Evolutionary conservation across 2,888 invertebrate genomes (phyloP), one percentile per base, ranked within the genome.

Genomic region (Eupithecia dodoneata): DNA sequence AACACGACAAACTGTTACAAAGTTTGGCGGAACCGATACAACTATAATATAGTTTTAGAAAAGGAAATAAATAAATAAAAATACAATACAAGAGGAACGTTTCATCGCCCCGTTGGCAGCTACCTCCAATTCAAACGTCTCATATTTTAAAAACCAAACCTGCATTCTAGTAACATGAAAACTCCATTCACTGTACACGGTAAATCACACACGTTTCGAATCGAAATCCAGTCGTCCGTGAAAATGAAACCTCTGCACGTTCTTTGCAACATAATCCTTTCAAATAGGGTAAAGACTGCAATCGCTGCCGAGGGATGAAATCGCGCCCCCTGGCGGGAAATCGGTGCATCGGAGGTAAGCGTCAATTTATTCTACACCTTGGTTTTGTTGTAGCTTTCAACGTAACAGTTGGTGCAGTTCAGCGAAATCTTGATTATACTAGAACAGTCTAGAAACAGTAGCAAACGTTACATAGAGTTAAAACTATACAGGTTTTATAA

Each of bases 231-330:
- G 47, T 47, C 44, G 18, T 47, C 47, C 15, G n/a, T 44, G 70
- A 47, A 70, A 70, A 47, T 12, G 70, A 69, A 47, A 69, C 67
- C 67, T 45, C 44, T 69, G 67, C n/a, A n/a, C 70, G 45, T 47
- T 49, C 45, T 42, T 66, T 66, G 47, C 70, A 47, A 70, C 70
- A 70, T 18, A 70, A 47, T 47, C 70, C 70, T n/a, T 70, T 69
- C 18, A n/a, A 49, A 70, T 18, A 70, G 47, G 3, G 70, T 70
- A 70, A 49, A 70, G 12, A 12, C 69, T 69, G 44, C 45, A 44
- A 45, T 69, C 69, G 44, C 45, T 18, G n/a, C 15, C 42, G 42
- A n/a, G 67, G 70, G 70, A 15, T 70, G 47, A 47, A 70, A 70
- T 49, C 12, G 47, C 70, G 30, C 47, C 71, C 71, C 15, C 52